Evolutionary conservation across 30 jellyfish, hydroid and myxozoan genomes (phyloP).

Genomic region (Aurelia coerulea): DNA sequence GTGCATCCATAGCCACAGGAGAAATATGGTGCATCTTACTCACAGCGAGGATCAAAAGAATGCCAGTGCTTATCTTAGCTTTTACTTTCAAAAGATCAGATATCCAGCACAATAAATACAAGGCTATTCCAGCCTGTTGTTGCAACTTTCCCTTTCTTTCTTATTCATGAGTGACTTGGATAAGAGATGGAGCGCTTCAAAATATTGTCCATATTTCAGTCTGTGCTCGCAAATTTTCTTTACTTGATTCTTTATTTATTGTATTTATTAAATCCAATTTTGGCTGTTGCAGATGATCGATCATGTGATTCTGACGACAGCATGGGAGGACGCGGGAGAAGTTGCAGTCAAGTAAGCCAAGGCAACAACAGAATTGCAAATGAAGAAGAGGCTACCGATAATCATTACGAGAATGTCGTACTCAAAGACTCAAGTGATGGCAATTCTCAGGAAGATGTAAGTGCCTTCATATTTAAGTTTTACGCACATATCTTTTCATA

Average conservation of each 20-base stretch:
- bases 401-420: not conserved
- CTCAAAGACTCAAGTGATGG: constrained; percentile 13
- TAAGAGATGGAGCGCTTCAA: too few relatives aligned
- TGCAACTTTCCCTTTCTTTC: too few relatives aligned
- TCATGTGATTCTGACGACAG: constrained; percentile 73
- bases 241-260: constrained; percentile 10
- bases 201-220: too few relatives aligned
- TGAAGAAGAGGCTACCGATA: constrained; percentile 21
- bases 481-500: too few relatives aligned
- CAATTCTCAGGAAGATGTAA: constrained; percentile 13
- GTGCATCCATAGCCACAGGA: too few relatives aligned
- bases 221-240: not conserved
- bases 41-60: too few relatives aligned
- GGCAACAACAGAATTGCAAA: constrained; percentile 20
- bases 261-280: not conserved
- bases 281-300: constrained; percentile 34
- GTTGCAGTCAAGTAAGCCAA: constrained; percentile 48
- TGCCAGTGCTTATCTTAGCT: too few relatives aligned
- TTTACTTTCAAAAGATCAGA: too few relatives aligned
- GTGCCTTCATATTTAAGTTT: not conserved
- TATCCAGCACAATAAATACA: too few relatives aligned
- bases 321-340: constrained; percentile 47
- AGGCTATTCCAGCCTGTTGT: too few relatives aligned
- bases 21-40: too few relatives aligned
- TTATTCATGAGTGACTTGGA: too few relatives aligned